A percentile compares a stretch with the other conserved stretches of the same genome.
Evolutionary conservation across 2,113 vertebrate species (phyloP).

Genomic region (Polypterus senegalus): DNA sequence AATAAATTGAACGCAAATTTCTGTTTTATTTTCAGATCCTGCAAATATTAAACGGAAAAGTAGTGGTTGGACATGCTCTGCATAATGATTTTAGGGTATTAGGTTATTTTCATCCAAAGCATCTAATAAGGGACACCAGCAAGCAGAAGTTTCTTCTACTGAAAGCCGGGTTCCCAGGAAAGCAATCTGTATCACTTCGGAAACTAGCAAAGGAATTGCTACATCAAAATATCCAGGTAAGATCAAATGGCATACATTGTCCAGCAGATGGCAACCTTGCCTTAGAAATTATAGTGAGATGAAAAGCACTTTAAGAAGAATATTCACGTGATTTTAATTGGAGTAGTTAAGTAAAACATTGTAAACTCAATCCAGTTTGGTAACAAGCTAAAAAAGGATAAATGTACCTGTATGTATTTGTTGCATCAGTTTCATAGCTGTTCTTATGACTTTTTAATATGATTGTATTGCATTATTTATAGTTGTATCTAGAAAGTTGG

Average conservation of each 20-base stretch:
- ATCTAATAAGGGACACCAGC: constrained; percentile 73
- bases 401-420: too few relatives aligned
- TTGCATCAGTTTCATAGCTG: too few relatives aligned
- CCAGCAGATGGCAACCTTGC: not conserved
- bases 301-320: too few relatives aligned
- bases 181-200: constrained; percentile 54
- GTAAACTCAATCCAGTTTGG: too few relatives aligned
- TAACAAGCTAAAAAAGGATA: too few relatives aligned
- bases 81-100: constrained; percentile 76
- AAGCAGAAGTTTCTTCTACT: constrained; percentile 40
- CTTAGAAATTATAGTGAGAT: not conserved
- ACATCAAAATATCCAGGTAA: constrained; percentile 78
- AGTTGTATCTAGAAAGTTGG: too few relatives aligned
- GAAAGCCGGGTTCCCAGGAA: constrained; percentile 32
- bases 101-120: constrained; percentile 53
- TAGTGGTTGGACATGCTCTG: constrained; percentile 79
- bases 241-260: not conserved
- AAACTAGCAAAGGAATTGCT: constrained; percentile 61
- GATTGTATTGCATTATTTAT: too few relatives aligned
- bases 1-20: too few relatives aligned
- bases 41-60: constrained; percentile 67
- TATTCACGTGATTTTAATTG: too few relatives aligned
- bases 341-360: too few relatives aligned
- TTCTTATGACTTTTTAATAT: too few relatives aligned
- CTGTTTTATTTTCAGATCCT: constrained; percentile 50